phyloP scores from a whole-genome alignment of 2,797 vertebrate genomes.

The Danio aesculapii region DNA sequence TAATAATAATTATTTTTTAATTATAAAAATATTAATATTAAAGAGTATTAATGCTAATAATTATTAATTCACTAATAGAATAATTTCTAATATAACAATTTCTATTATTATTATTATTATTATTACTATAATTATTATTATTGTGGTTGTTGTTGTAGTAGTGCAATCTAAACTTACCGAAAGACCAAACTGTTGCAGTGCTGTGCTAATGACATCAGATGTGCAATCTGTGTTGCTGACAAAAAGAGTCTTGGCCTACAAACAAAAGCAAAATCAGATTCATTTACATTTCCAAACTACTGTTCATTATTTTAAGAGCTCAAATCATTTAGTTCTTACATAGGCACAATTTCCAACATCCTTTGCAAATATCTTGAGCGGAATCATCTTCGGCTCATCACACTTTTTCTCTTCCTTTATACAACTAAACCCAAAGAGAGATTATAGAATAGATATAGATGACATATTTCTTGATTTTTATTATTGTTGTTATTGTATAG shows the following conservation, averaged over 20 bases:
- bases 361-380: conserved; percentile 92
- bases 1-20: too few relatives aligned
- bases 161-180: neutral
- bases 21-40: too few relatives aligned
- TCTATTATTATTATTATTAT: too few relatives aligned
- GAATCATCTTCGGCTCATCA: conserved; percentile 90
- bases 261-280: neutral
- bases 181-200: conserved; percentile 89
- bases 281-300: neutral
- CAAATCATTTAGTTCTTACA: conserved; percentile 77
- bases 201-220: conserved; percentile 87
- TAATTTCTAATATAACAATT: too few relatives aligned
- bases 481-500: neutral
- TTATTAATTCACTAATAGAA: too few relatives aligned
- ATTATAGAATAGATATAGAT: neutral
- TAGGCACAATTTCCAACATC: conserved; percentile 91
- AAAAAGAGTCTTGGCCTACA: conserved; percentile 90
- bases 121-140: too few relatives aligned
- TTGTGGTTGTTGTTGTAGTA: neutral
- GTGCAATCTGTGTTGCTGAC: conserved; percentile 88
- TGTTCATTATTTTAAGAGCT: neutral
- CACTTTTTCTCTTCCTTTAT: conserved; percentile 91
- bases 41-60: too few relatives aligned
- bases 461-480: neutral
- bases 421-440: conserved; percentile 72